Evolutionary conservation across 2,888 invertebrate species (phyloP).

Genomic region (Oxyscelio sp.): DNA sequence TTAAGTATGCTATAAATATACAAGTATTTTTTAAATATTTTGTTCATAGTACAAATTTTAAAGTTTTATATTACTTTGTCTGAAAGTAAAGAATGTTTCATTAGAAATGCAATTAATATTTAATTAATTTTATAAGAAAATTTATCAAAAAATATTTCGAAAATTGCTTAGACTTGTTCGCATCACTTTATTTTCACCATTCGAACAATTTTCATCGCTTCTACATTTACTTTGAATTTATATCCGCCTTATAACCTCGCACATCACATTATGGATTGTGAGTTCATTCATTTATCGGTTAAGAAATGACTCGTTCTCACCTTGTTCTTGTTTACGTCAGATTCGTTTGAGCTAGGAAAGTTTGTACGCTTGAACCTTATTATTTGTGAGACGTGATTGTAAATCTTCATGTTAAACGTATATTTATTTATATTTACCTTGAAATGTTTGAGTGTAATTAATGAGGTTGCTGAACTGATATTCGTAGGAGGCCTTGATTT

Average conservation of each 20-base stretch:
- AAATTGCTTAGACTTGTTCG: too few relatives aligned
- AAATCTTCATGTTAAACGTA: conserved; percentile 7
- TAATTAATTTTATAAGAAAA: too few relatives aligned
- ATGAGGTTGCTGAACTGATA: conserved; percentile 31
- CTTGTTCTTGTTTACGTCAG: conserved; percentile 45
- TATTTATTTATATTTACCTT: conserved; percentile 22
- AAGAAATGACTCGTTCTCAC: conserved; percentile 25
- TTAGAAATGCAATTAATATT: too few relatives aligned
- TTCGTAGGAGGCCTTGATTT: conserved; percentile 11
- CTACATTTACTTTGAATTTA: conserved; percentile 17
- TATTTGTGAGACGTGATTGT: conserved; percentile 22
- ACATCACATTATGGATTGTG: conserved; percentile 21
- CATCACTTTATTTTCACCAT: conserved; percentile 1
- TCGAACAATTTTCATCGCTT: conserved; percentile 10
- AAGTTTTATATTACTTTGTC: too few relatives aligned
- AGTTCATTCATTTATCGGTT: conserved; percentile 42
- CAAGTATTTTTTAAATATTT: too few relatives aligned
- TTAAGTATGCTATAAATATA: too few relatives aligned
- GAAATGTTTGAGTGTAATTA: conserved; percentile 38
- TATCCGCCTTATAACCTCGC: conserved; percentile 26
- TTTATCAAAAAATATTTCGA: too few relatives aligned
- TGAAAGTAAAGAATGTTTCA: too few relatives aligned
- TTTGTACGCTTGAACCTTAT: conserved; percentile 10
- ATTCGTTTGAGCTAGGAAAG: conserved; percentile 40
- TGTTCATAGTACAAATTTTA: too few relatives aligned